These are phyloP conservation scores for Tenthredo distinguenda DNA, from an alignment of 2,888 invertebrate genomes.

Conservation along the genomic window DNA sequence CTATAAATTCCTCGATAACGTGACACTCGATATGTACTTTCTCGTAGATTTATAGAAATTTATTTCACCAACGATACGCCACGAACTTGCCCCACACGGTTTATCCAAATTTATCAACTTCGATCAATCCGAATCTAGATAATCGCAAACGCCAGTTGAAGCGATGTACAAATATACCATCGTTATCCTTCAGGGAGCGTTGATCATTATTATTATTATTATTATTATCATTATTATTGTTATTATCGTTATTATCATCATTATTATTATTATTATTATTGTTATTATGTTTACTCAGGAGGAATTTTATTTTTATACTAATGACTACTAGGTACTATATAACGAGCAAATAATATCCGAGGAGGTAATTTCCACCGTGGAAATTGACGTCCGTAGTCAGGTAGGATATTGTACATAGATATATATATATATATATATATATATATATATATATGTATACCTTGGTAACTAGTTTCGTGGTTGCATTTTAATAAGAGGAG, in stretches of 20 bases:
- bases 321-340: background rate
- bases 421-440: background rate
- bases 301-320: background rate
- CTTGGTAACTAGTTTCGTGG: conserved; percentile 5
- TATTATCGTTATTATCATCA: background rate
- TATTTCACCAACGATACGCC: background rate
- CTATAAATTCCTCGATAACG: conserved; percentile 45
- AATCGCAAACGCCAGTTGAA: background rate
- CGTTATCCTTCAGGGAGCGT: background rate
- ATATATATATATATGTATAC: background rate
- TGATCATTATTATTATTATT: background rate
- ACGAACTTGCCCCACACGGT: background rate
- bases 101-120: conserved; percentile 5
- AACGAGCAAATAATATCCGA: conserved; percentile 9
- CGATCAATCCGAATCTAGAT: background rate
- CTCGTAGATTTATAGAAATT: conserved; percentile 11
- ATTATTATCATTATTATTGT: background rate
- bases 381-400: background rate
- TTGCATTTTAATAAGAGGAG: conserved; percentile 27
- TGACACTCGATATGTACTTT: conserved; percentile 17
- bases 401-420: background rate
- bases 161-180: background rate
- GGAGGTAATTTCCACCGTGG: background rate
- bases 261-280: background rate
- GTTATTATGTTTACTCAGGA: background rate